Evolutionary conservation across 2,113 vertebrate species (phyloP).

Genomic region (Stegastes partitus): DNA sequence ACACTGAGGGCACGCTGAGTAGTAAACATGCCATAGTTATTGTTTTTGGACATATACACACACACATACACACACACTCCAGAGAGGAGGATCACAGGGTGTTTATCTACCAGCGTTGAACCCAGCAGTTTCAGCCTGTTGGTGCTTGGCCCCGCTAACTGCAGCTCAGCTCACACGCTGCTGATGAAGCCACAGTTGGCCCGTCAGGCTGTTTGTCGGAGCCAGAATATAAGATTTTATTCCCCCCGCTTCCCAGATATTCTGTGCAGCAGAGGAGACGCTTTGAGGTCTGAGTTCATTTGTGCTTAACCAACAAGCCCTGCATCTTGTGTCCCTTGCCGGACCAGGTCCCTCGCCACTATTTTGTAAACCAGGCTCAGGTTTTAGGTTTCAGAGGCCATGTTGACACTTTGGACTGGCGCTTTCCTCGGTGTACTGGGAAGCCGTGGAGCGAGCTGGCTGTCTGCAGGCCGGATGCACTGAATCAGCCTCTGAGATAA

Average conservation of each 20-base stretch:
- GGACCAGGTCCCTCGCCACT: conserved; percentile 33
- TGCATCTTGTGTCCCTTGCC: conserved; percentile 17
- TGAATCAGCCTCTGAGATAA: conserved; percentile 12
- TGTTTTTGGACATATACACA: conserved; percentile 13
- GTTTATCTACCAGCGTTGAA: conserved; percentile 54
- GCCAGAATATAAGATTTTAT: conserved; percentile 49
- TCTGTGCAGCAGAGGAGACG: neutral
- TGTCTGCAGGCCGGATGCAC: neutral
- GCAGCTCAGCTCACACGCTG: conserved; percentile 45
- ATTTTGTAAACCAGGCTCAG: conserved; percentile 27
- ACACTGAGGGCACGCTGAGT: conserved; percentile 33
- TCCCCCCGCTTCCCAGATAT: conserved; percentile 43
- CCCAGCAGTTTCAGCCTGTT: conserved; percentile 45
- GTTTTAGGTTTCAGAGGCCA: conserved; percentile 37
- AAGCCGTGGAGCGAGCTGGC: neutral
- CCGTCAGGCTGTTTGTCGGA: neutral
- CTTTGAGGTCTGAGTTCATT: conserved; percentile 26
- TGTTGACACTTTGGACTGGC: conserved; percentile 13
- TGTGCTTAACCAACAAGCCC: conserved; percentile 38
- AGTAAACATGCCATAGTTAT: conserved; percentile 21
- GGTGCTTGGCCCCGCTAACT: conserved; percentile 39
- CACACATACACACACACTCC: conserved; percentile 5
- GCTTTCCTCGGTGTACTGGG: conserved; percentile 2
- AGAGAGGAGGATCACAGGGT: conserved; percentile 34
- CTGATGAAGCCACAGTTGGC: conserved; percentile 43